Base-by-base conservation (phyloP, 2,113 vertebrate genomes). In the Grus americana region DNA sequence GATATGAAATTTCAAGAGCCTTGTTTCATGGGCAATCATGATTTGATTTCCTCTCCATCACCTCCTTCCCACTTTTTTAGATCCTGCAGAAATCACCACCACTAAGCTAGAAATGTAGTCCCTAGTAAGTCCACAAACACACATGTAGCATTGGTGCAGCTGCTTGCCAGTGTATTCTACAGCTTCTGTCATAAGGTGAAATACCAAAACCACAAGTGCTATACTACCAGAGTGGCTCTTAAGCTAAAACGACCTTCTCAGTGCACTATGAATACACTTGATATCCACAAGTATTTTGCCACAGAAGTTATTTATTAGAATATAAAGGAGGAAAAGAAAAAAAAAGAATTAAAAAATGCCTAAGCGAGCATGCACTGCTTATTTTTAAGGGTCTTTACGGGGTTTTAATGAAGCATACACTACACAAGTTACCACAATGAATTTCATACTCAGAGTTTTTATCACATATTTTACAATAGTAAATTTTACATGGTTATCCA, bases 151-250 rank as follows among this genome's bases (percentile, higher is more conserved):
- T 20, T 58, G 59, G 66, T 0, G 0, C 46, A 68, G 68, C 63
- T 73, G 55, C 52, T 50, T 74, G 73, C 63, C 62, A 49, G 12
- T 26, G 10, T 7, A n/a, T 59, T n/a, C 52, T 49, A 63, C 44
- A 88, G 79, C 54, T 79, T 79, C 82, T 91, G n/a, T 52, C 72
- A 34, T 6, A 72, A 78, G 34, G n/a, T 81, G 68, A 88, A 61
- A 73, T 93, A 74, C 59, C 79, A 86, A 94, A 94, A 49, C 70
- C 57, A 54, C 47, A 66, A 67, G 65, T 20, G 57, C n/a, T 82
- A 36, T 34, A 49, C 24, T 49, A 63, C 19, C 63, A 62, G 38
- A 21, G n/a, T 12, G n/a, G 44, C 38, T 88, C 79, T 81, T 67
- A 22, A 42, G 40, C 44, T 91, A 71, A 88, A 93, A 40, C 3